phyloP scores from a whole-genome alignment of 2,113 vertebrate genomes.

The Onychostoma macrolepis region DNA sequence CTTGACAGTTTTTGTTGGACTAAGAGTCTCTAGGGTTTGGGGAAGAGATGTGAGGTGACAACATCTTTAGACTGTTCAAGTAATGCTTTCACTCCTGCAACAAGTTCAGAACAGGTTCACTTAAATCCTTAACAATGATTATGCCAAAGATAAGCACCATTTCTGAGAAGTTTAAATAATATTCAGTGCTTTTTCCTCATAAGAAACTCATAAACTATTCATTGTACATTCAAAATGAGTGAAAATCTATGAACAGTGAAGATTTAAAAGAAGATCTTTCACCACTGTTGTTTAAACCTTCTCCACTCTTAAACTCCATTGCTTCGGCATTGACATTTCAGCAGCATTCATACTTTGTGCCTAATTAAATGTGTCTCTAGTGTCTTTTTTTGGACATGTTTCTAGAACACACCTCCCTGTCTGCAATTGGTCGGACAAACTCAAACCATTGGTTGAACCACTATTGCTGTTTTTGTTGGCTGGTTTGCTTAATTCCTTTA shows the following conservation, averaged over 20 bases:
- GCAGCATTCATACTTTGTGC: neutral
- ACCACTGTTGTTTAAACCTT: neutral
- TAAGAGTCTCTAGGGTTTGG: neutral
- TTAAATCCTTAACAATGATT: neutral
- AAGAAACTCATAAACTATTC: neutral
- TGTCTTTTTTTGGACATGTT: neutral
- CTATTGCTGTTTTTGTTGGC: neutral
- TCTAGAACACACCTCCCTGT: neutral
- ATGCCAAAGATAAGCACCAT: neutral
- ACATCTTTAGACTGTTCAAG: neutral
- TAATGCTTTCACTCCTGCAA: neutral
- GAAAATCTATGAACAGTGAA: neutral
- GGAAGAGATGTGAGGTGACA: neutral
- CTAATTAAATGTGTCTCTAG: constrained; percentile 1
- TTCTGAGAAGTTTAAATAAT: neutral
- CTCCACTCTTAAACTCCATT: neutral
- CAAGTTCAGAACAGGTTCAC: neutral
- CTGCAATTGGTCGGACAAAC: neutral
- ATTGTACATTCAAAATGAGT: neutral
- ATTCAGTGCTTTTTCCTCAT: neutral
- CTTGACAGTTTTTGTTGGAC: neutral
- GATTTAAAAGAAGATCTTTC: neutral
- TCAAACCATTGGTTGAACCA: neutral
- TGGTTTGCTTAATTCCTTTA: neutral
- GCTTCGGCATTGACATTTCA: neutral